Evolutionary conservation across 2,113 vertebrate species (phyloP), one percentile per base, ranked within the genome.

Genomic region (Sebastes schlegelii): DNA sequence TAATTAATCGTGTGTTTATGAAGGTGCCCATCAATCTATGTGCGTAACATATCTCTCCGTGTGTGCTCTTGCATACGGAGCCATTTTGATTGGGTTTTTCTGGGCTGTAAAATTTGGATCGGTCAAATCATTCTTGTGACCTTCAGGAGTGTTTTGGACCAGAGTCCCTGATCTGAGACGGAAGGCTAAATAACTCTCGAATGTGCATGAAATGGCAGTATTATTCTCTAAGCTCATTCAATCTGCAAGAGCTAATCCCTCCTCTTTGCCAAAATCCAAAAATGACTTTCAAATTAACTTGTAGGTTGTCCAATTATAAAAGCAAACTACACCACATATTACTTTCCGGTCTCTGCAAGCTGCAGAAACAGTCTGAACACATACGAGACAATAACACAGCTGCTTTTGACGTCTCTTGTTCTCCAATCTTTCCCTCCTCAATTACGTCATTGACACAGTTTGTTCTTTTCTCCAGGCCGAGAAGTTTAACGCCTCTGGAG

Each of bases 401-500:
- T 75, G 14, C 70, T 64, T 70, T 64, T 21, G 6, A 52, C 13
- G 4, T 76, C 42, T 74, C 14, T 40, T 74, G 66, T 81, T 74
- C 64, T 42, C 21, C 7, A 17, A 34, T 68, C 72, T 43, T 48
- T 51, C 16, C 71, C 19, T 67, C 72, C 49, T 86, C 61, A 72
- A 66, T 86, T 76, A 60, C 55, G 34, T 77, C 70, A 73, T 76
- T 83, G 13, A 88, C 61, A n/a, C 19, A 21, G n/a, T 76, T 46
- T 60, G 69, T 63, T 34, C 42, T 55, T 34, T 7, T 88, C 80
- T 68, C 19, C 90, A 99, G 97, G 97, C 98, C 8, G 96, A 98
- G 91, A 96, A 85, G 86, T 99, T 99, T 93, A 96, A 98, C 79
- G 96, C 96, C 16, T 96, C 96, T 13, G 89, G 93, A 76, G 95